These are phyloP conservation scores for Procavia capensis DNA, from an alignment of 2,113 vertebrate genomes.

Conservation along the genomic window DNA sequence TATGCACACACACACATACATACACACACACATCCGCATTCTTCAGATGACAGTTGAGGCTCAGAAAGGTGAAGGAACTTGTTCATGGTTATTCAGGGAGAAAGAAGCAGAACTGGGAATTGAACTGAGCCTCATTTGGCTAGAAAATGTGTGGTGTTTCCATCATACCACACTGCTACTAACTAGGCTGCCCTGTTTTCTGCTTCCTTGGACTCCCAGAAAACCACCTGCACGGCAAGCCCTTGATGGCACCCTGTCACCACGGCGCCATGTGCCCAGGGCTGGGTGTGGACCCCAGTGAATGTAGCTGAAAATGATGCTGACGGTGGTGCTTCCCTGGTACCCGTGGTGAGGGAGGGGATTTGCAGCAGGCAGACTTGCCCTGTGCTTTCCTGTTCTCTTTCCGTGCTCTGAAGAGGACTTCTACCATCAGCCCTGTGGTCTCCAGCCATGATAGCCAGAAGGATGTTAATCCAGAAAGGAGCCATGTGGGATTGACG, in stretches of 20 bases:
- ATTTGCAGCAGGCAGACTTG: background rate
- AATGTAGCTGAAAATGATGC: background rate
- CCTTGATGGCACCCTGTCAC: background rate
- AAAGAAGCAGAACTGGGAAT: background rate
- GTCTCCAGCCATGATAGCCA: background rate
- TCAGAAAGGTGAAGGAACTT: background rate
- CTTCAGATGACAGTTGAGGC: background rate
- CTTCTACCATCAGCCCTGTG: background rate
- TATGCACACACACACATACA: background rate
- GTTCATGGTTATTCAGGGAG: background rate
- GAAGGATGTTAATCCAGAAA: no score
- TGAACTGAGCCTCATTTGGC: no score
- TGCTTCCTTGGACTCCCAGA: background rate
- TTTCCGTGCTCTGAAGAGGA: background rate
- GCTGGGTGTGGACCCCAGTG: no score
- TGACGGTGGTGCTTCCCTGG: background rate
- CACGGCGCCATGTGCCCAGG: background rate
- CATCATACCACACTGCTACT: background rate
- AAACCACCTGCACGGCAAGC: background rate
- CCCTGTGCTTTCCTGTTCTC: background rate
- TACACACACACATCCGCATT: no score
- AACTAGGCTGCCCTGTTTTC: background rate
- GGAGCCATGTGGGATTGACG: fast-evolving
- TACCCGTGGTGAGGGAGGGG: background rate
- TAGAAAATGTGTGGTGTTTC: background rate